Evolutionary conservation across 2,113 vertebrate species (phyloP), one percentile per base, ranked within the genome.

Genomic region (Mirounga angustirostris): DNA sequence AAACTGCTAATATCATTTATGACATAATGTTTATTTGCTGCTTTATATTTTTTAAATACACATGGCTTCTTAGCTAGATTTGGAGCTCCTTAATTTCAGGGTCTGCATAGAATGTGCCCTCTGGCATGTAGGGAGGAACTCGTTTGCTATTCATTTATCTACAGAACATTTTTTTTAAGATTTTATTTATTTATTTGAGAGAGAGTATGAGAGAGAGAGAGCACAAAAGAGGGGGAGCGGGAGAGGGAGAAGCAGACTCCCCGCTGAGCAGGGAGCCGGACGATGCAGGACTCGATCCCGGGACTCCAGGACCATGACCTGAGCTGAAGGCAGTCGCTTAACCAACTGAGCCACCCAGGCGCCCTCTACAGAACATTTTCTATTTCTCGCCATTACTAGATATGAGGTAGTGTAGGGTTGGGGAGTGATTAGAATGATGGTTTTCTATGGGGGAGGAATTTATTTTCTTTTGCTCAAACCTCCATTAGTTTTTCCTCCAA

Each of bases 401-500:
- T 43, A 36, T 81, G 56, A 71, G 52, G 28, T 30, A 54, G 43
- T 54, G 6, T 52, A 67, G 46, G 4, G 0, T 3, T 54, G 36
- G 33, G 30, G 24, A n/a, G 6, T 90, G 50, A 58, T 83, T 76
- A 82, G 43, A 92, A 59, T 61, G 46, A 80, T 69, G 40, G 0
- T 81, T 24, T 95, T 91, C 28, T 92, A 0, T 84, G 19, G 7
- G n/a, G 5, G 28, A 82, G 43, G 18, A 95, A 80, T 85, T 95
- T 80, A 40, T 86, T 96, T 96, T 92, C 56, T 95, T 89, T 97
- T 93, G 56, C n/a, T 81, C 81, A 69, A 2, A 86, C 33, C 12
- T 59, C 40, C 26, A 36, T n/a, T 21, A 24, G 87, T 91, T 69
- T 96, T 80, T 91, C 43, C 74, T 59, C 33, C 33, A 40, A 1